phyloP scores from a whole-genome alignment of 2,113 vertebrate genomes.

The Rhabdornis inornatus region DNA sequence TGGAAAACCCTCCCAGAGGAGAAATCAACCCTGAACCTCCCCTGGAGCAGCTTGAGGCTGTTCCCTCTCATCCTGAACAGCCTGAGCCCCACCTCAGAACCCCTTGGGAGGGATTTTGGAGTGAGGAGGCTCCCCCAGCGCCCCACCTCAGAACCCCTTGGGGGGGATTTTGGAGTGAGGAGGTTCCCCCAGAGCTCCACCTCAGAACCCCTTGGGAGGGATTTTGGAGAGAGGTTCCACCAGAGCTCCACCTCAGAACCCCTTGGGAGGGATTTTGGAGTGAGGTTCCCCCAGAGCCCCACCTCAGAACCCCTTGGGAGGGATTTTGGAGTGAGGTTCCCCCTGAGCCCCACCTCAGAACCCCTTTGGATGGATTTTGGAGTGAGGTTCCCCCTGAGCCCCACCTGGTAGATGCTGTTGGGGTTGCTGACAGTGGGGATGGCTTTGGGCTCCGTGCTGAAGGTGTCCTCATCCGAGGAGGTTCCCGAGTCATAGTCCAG shows the following conservation, averaged over 20 bases:
- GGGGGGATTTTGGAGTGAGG: accelerated
- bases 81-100: no score
- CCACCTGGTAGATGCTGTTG: slow-evolving; percentile 93
- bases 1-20: accelerated
- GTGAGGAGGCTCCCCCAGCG: accelerated
- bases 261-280: accelerated
- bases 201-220: background rate
- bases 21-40: background rate
- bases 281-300: accelerated
- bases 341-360: background rate
- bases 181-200: slow-evolving; percentile 34
- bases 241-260: background rate
- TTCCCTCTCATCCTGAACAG: background rate
- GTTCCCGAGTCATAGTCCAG: slow-evolving; percentile 71
- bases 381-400: accelerated
- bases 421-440: slow-evolving; percentile 93
- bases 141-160: accelerated
- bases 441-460: slow-evolving; percentile 39
- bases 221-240: no score
- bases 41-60: accelerated
- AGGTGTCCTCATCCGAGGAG: slow-evolving; percentile 86
- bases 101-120: accelerated
- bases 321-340: no score
- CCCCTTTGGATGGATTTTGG: accelerated
- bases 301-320: slow-evolving; percentile 66